A percentile compares a stretch with the other conserved stretches of the same genome.
Evolutionary conservation across 2,888 invertebrate genomes (phyloP).

Genomic region (Macrosiphum euphorbiae): DNA sequence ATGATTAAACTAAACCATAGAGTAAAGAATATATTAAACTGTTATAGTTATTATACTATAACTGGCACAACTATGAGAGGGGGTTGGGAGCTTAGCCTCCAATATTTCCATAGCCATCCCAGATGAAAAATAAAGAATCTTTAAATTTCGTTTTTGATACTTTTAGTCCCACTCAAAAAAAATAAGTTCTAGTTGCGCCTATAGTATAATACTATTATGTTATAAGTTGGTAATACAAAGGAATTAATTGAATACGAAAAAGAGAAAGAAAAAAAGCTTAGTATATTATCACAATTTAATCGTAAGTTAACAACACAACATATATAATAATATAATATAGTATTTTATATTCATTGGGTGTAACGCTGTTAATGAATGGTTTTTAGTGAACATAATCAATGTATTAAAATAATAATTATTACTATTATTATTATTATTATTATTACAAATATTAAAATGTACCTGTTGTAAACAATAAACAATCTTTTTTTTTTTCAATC

Average conservation of each 20-base stretch:
- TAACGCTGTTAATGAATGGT: constrained; percentile 56
- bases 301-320: constrained; percentile 53
- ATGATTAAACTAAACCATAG: not conserved
- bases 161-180: no score
- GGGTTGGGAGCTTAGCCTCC: no score
- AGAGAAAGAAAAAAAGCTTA: constrained; percentile 54
- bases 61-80: no score
- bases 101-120: no score
- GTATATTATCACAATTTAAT: constrained; percentile 65
- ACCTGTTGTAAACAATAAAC: constrained; percentile 36
- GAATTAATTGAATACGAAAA: not conserved
- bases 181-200: no score
- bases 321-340: constrained; percentile 43
- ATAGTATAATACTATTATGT: no score
- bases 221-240: not conserved
- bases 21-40: not conserved
- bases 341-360: constrained; percentile 39
- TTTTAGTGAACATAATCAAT: constrained; percentile 59
- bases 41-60: not conserved
- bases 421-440: constrained; percentile 31
- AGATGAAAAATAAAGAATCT: no score
- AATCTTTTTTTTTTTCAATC: constrained; percentile 10
- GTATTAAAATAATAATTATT: constrained; percentile 32
- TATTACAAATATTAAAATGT: constrained; percentile 32
- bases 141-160: no score